phyloP scores from a whole-genome alignment of 2,888 invertebrate genomes.

The Hemicrepidius hirtus region DNA sequence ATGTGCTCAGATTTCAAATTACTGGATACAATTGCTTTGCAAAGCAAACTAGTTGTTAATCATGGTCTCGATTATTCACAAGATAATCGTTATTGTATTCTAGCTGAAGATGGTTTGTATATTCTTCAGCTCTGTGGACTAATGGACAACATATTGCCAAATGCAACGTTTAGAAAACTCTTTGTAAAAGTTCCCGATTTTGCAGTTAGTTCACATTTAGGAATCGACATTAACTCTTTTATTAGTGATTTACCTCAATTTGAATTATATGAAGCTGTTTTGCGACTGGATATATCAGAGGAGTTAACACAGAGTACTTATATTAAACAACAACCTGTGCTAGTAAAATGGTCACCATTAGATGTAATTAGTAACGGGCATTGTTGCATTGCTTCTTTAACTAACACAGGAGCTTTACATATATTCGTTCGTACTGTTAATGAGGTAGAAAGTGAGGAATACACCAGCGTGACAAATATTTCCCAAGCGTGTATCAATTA shows the following conservation, averaged over 20 bases:
- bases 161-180: conserved; percentile 59
- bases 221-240: conserved; percentile 62
- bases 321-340: conserved; percentile 56
- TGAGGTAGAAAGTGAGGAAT: conserved; percentile 61
- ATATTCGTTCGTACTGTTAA: conserved; percentile 62
- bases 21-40: conserved; percentile 62
- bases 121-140: conserved; percentile 62
- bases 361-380: conserved; percentile 61
- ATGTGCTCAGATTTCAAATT: conserved; percentile 60
- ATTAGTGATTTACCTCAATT: conserved; percentile 58
- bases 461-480: conserved; percentile 61
- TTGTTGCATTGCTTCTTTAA: conserved; percentile 63
- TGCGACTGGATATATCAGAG: conserved; percentile 61
- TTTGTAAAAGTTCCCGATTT: conserved; percentile 59
- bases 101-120: conserved; percentile 64
- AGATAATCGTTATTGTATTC: conserved; percentile 64
- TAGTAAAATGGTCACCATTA: conserved; percentile 65
- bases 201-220: conserved; percentile 60
- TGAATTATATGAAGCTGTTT: conserved; percentile 62
- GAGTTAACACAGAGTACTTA: conserved; percentile 57
- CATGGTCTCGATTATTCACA: conserved; percentile 64
- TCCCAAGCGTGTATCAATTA: conserved; percentile 61
- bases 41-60: conserved; percentile 58
- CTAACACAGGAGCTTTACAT: conserved; percentile 64
- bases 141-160: conserved; percentile 57